phyloP scores from a whole-genome alignment of 2,113 vertebrate genomes.

The Pagrus major region DNA sequence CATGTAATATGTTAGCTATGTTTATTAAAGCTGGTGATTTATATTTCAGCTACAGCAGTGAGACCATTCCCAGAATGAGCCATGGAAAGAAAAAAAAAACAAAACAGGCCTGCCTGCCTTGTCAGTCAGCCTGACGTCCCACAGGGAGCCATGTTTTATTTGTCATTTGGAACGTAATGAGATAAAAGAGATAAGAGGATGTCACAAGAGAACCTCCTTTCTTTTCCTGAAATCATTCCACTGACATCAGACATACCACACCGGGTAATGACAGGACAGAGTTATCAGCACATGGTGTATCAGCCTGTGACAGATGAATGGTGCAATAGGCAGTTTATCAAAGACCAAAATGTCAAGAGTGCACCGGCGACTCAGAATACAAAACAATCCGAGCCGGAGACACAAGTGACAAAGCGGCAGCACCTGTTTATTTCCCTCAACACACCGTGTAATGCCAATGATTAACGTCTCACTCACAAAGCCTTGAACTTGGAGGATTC shows the following conservation, averaged over 20 bases:
- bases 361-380: conserved; percentile 26
- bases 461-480: conserved; percentile 38
- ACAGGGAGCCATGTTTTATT: conserved; percentile 59
- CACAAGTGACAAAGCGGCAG: conserved; percentile 23
- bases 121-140: conserved; percentile 57
- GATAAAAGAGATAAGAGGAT: conserved; percentile 60
- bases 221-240: conserved; percentile 49
- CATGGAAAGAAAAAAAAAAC: neutral
- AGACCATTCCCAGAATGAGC: conserved; percentile 31
- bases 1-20: conserved; percentile 10
- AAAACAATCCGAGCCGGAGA: conserved; percentile 12
- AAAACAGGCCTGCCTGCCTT: conserved; percentile 9
- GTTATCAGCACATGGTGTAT: conserved; percentile 49
- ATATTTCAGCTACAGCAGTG: conserved; percentile 12
- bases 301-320: conserved; percentile 48
- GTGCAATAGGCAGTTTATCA: conserved; percentile 61
- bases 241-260: conserved; percentile 47
- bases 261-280: conserved; percentile 49
- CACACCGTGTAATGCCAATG: conserved; percentile 19
- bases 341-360: conserved; percentile 59
- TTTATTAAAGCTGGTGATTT: conserved; percentile 53
- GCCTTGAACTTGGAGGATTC: conserved; percentile 42
- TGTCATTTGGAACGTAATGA: conserved; percentile 64
- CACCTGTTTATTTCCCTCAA: conserved; percentile 46
- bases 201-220: conserved; percentile 48